Conservation (phyloP, 53 echinoderm and acorn worm species). For the Mesocentrotus franciscanus region DNA sequence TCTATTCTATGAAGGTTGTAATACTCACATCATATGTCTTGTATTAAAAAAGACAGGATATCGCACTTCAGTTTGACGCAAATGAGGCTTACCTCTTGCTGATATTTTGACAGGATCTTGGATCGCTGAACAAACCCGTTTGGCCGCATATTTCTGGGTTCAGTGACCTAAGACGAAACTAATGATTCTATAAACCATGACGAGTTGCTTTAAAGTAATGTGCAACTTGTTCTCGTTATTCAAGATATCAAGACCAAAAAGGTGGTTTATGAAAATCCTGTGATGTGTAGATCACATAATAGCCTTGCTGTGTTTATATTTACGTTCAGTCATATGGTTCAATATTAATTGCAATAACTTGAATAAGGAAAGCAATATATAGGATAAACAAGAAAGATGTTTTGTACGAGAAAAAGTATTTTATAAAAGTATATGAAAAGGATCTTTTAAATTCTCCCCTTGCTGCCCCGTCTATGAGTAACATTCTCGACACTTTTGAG, state of each 20-base stretch:
- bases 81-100: neutral
- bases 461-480: neutral
- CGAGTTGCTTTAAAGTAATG: neutral
- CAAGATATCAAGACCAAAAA: neutral
- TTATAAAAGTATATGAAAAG: neutral
- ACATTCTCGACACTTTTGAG: neutral
- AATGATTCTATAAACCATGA: neutral
- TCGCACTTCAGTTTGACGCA: neutral
- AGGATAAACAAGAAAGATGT: neutral
- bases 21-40: neutral
- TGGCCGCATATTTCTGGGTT: neutral
- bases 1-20: neutral
- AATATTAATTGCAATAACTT: neutral
- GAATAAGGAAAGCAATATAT: neutral
- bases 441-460: neutral
- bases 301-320: no score
- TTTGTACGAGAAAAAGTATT: neutral
- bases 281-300: no score
- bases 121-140: neutral
- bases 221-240: neutral
- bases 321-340: no score
- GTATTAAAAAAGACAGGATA: neutral
- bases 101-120: neutral
- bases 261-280: no score
- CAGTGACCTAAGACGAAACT: neutral